phyloP scores from a whole-genome alignment of 2,888 invertebrate genomes.

The Ormyrus rosae region DNA sequence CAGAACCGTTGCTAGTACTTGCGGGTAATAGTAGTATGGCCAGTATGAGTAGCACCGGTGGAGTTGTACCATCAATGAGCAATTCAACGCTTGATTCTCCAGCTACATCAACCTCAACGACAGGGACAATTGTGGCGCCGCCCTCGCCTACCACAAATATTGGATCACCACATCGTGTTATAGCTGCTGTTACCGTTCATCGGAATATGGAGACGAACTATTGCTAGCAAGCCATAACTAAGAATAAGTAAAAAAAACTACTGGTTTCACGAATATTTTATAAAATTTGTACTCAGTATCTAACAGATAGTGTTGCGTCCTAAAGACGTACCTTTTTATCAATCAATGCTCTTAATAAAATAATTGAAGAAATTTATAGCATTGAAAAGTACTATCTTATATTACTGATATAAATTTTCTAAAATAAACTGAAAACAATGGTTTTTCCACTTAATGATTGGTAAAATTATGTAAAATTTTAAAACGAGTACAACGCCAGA shows the following conservation, averaged over 20 bases:
- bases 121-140: constrained; percentile 72
- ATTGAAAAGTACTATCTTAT: no score
- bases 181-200: constrained; percentile 94
- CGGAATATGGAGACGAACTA: constrained; percentile 90
- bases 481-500: no score
- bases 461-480: no score
- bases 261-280: neutral
- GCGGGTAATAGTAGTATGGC: constrained; percentile 61
- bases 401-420: no score
- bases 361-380: no score
- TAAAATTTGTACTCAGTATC: neutral
- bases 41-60: constrained; percentile 60
- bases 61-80: constrained; percentile 34
- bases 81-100: constrained; percentile 48
- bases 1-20: constrained; percentile 73
- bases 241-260: neutral
- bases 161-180: constrained; percentile 80
- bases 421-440: no score
- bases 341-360: no score
- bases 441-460: no score
- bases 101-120: constrained; percentile 50
- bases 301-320: no score
- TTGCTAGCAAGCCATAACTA: constrained; percentile 59
- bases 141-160: constrained; percentile 77
- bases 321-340: no score